Evolutionary conservation across 2,797 vertebrate genomes (phyloP), one percentile per base, ranked within the genome.

Genomic region (Neosalanx taihuensis): DNA sequence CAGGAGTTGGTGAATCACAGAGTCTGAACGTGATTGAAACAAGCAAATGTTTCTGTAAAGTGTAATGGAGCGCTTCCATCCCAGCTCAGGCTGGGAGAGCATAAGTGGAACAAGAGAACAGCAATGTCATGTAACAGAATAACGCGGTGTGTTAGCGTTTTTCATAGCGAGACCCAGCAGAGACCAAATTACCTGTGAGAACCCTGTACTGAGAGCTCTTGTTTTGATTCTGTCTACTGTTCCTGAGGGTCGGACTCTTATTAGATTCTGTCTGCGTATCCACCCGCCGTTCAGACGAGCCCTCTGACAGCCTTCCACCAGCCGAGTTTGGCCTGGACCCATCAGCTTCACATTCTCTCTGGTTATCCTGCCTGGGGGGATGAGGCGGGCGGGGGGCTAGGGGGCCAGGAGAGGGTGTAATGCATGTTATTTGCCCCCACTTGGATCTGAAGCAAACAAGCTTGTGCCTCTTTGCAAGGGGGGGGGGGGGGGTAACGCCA

Each of bases 211-310:
- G 46, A 67, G 64, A 65, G 56, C 53, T 57, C n/a, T 69, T 69
- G 67, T 69, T 69, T 69, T 37, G 53, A 69, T 69, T 59, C 30
- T 58, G 67, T 69, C 67, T 69, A 56, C 41, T 53, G 29, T 69
- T 33, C 18, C 67, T 58, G 67, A 20, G 56, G 67, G 67, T 69
- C 20, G 33, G 31, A 13, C 67, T 69, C 53, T 69, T 59, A 69
- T 69, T 69, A 59, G 67, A 69, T 69, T 69, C 67, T 35, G 56
- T 35, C 67, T 58, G 33, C 18, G 67, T 69, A 58, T 69, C 67
- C 67, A 69, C 53, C 33, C 35, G 31, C n/a, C 30, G 67, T n/a
- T 31, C 67, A 58, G 67, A 59, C 56, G 20, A 69, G 56, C n/a
- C 59, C 53, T 68, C 66, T 58, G 56, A 58, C 67, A 69, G 67